Evolutionary conservation across 2,888 invertebrate species (phyloP).

Genomic region (Eupithecia exiguata): DNA sequence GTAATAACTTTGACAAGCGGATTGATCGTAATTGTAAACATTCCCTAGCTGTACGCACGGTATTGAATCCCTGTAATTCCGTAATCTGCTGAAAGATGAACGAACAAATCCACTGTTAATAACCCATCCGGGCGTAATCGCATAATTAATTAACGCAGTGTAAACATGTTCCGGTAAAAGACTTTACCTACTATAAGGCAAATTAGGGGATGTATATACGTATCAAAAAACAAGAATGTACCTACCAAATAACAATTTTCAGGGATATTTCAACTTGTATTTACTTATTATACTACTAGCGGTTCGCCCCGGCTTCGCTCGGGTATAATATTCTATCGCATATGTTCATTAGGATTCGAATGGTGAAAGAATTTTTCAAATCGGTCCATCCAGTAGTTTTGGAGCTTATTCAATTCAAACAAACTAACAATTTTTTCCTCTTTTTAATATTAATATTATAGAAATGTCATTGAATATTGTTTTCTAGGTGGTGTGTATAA

Average conservation of each 20-base stretch:
- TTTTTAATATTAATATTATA: too few relatives aligned
- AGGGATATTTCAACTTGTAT: too few relatives aligned
- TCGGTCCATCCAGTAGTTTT: too few relatives aligned
- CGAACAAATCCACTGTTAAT: constrained; percentile 76
- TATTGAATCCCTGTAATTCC: constrained; percentile 5
- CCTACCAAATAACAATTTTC: neutral
- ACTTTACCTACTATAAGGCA: neutral
- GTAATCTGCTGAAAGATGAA: constrained; percentile 64
- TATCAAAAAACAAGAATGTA: too few relatives aligned
- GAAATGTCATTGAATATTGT: too few relatives aligned
- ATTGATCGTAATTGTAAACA: neutral
- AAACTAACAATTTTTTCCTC: too few relatives aligned
- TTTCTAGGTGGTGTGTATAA: neutral
- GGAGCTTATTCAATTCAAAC: too few relatives aligned
- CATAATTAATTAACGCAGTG: constrained; percentile 74
- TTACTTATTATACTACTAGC: too few relatives aligned
- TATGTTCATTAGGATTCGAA: too few relatives aligned
- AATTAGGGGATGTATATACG: neutral
- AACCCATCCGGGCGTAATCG: constrained; percentile 79
- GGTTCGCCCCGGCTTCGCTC: too few relatives aligned
- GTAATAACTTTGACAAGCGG: neutral
- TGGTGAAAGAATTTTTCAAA: too few relatives aligned
- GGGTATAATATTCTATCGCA: too few relatives aligned
- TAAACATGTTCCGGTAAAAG: constrained; percentile 63
- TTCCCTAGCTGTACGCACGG: neutral